Evolutionary conservation across 2,797 vertebrate species (phyloP), one percentile per base, ranked within the genome.

Genomic region (Tamandua tetradactyla): DNA sequence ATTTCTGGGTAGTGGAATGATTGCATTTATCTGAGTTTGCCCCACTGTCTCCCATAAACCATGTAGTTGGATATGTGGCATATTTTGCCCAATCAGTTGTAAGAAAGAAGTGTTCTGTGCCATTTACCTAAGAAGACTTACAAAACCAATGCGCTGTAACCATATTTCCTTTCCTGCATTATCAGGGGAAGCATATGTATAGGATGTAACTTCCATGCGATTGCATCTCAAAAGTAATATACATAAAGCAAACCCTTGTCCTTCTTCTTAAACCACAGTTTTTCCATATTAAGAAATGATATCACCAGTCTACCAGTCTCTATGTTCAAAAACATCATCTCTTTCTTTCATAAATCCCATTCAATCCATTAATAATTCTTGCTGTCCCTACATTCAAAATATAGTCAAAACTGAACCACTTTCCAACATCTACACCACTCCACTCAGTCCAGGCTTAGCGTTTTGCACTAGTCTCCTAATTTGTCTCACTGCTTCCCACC

Each of bases 161-260:
- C 11, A 37, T 20, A 69, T 47, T 44, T 14, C 44, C n/a, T 84
- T 47, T 69, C 22, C 66, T 59, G 12, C 35, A 30, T 23, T 81
- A 30, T 75, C 37, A 74, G 15, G 35, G 35, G 2, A 87, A 62
- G 5, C 42, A 4, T 25, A 4, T 69, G 15, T 40, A 35, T 52
- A n/a, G 17, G 14, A 59, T 47, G 68, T 7, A 9, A 10, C 30
- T 17, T 72, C 42, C 11, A 74, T 80, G 5, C 20, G 35, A 40
- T 40, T 78, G 35, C 12, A 82, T 1, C 1, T 94, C 47, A 82
- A 49, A 79, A 80, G 74, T 81, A 86, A 64, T 57, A 85, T 78
- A 62, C 8, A 85, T 9, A 59, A 52, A 69, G 35, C 13, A 84
- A 76, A 71, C 12, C n/a, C 55, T 76, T 61, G 42, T 12, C 9